phyloP scores from a whole-genome alignment of 2,888 invertebrate genomes.

The Drosophila mettleri region DNA sequence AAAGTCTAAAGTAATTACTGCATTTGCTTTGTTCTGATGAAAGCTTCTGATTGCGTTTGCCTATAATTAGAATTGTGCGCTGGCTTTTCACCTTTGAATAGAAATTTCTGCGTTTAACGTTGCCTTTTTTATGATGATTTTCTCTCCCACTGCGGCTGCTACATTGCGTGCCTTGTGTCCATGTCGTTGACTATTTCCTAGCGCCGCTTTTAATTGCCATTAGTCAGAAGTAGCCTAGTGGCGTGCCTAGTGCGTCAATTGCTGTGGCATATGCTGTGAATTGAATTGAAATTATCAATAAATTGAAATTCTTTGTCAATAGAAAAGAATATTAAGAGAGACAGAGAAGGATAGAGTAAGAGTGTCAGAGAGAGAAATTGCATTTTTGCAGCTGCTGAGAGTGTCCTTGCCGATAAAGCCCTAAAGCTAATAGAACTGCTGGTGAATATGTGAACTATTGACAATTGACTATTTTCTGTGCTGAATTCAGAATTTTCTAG shows the following conservation, averaged over 20 bases:
- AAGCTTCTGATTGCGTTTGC: conserved; percentile 9
- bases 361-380: neutral
- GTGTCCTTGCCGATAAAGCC: conserved; percentile 30
- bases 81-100: conserved; percentile 30
- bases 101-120: conserved; percentile 39
- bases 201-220: conserved; percentile 56
- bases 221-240: conserved; percentile 27
- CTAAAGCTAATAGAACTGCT: neutral
- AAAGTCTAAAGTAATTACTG: neutral
- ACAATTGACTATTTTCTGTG: neutral
- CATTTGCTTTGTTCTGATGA: conserved; percentile 27
- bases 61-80: neutral
- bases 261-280: conserved; percentile 30
- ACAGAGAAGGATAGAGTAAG: neutral
- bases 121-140: conserved; percentile 38
- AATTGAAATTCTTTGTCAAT: conserved; percentile 54
- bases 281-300: conserved; percentile 46
- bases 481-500: neutral
- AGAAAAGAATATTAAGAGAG: neutral
- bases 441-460: neutral
- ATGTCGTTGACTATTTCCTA: conserved; percentile 34
- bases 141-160: conserved; percentile 13
- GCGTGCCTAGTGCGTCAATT: conserved; percentile 25
- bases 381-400: conserved; percentile 7
- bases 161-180: conserved; percentile 57